A percentile compares a stretch with the other conserved stretches of the same genome.
Conservation (phyloP, 2,888 invertebrate genomes). For the Cynaeus angustus region DNA sequence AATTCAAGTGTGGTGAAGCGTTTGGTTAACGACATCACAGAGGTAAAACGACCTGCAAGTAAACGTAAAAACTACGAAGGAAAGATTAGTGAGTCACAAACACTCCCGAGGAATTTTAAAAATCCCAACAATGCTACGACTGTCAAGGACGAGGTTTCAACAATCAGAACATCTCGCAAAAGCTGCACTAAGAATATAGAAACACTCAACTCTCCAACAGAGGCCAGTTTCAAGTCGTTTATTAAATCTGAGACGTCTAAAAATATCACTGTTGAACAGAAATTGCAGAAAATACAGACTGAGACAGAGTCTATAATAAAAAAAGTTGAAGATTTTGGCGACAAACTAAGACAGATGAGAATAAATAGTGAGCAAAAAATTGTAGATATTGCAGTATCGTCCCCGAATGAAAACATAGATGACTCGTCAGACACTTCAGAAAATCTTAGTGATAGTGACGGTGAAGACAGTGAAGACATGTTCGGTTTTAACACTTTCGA, state of each 20-base stretch:
- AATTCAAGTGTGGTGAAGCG: slow-evolving; percentile 1
- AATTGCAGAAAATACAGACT: neutral
- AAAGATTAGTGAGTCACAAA: neutral
- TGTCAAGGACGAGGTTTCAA: neutral
- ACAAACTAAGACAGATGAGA: slow-evolving; percentile 16
- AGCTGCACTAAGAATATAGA: neutral
- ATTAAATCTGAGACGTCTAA: too few relatives aligned
- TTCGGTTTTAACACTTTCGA: slow-evolving; percentile 54
- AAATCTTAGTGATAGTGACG: neutral
- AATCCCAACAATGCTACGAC: neutral
- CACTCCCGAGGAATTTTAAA: slow-evolving; percentile 3
- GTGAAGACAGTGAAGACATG: slow-evolving; percentile 47
- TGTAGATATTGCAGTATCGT: too few relatives aligned
- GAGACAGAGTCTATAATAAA: neutral
- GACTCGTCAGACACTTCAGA: too few relatives aligned
- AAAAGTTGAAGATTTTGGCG: slow-evolving; percentile 20
- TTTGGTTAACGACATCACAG: slow-evolving; percentile 5
- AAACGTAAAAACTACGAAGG: slow-evolving; percentile 13
- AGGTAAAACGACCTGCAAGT: slow-evolving; percentile 13
- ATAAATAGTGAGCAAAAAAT: neutral
- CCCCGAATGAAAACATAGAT: too few relatives aligned
- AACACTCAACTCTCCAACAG: neutral
- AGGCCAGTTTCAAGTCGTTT: neutral
- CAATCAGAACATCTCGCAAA: neutral
- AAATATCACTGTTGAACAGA: neutral